Evolutionary conservation across 2,797 vertebrate species (phyloP), one percentile per base, ranked within the genome.

Genomic region (Microcaecilia unicolor): DNA sequence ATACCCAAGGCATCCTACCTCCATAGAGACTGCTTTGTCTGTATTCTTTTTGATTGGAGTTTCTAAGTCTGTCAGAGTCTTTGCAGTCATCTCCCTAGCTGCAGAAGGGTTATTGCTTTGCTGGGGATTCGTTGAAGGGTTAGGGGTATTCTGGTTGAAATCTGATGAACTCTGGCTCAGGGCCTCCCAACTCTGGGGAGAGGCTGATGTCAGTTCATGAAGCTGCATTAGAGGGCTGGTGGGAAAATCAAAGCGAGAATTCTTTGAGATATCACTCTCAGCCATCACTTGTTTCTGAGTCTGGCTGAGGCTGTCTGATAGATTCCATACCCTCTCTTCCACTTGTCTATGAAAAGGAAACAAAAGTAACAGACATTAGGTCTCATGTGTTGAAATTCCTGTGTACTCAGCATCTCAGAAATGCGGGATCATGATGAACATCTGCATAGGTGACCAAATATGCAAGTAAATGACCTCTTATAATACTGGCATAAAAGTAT

Each of bases 21-120:
- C 95, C 47, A 95, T 83, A 0, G 92, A 92, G 25, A 88, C 80
- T 0, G 89, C 86, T 62, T 94, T 96, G 53, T 98, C 94, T 3
- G 66, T 52, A 1, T 80, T 88, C 39, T 82, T 76, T 30, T 91
- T 89, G 38, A 86, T 68, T 22, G 88, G 78, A 15, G 86, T 69
- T 36, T 98, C 93, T 1, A 88, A 86, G 21, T 83, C 66, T 10
- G 79, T 84, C 55, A 88, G 85, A 10, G 85, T 83, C 54, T 90
- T 92, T 61, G 83, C 78, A 0, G 81, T 76, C 2, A 87, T 78
- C 63, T 71, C 67, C 53, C 74, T 68, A 4, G 50, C 57, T 22
- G 74, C 73, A 10, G 53, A 24, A 5, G 80, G 75, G 6, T 77
- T 61, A 5, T 67, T 30, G 67, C 80, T 53, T 37, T 76, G 75